Evolutionary conservation across 1,140 invertebrate species (phyloP), one percentile per base, ranked within the genome.

Genomic region (Platorchestia sp.): DNA sequence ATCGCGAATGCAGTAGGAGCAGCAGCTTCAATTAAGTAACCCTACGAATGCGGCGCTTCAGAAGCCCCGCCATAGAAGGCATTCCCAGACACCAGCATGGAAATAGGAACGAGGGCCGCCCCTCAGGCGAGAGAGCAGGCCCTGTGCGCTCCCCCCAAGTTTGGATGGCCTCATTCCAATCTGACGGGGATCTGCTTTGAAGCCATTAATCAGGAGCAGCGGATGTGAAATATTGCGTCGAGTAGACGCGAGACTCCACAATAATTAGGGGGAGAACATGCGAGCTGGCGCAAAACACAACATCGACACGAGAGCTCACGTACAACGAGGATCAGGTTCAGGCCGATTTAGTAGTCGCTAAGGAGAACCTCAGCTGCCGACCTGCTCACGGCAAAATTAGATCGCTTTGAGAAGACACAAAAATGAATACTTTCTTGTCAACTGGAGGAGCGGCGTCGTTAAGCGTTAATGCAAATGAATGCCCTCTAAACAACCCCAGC

Each of bases 101-200:
- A 75, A 75, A 75, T 75, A 75, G 59, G 59, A 36, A 36, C 7
- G 27, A 75, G 59, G 59, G 59, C 59, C 59, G 59, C 27, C 59
- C 59, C 59, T 75, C 87, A 42, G 41, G 41, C n/a, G 14, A 43
- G n/a, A 89, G 87, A 0, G 10, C 27, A 43, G 87, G 7, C 41
- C 41, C 87, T 10, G 1, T 89, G 27, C 27, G 27, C 36, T 44
- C 44, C 91, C 91, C 91, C 91, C 45, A 93, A 93, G 91, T 93
- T 93, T 93, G 91, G 91, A 93, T 93, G 91, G 91, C 91, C 91
- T 93, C 91, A 93, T 93, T 93, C 91, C 91, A 93, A 93, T 93
- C 91, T 93, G 91, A 93, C 91, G 91, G 91, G 91, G 91, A 93
- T 93, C 91, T 93, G 91, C 91, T 93, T 93, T 93, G 91, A 93